Evolutionary conservation across 2,113 vertebrate genomes (phyloP).

Genomic region (Mesoclemmys tuberculata): DNA sequence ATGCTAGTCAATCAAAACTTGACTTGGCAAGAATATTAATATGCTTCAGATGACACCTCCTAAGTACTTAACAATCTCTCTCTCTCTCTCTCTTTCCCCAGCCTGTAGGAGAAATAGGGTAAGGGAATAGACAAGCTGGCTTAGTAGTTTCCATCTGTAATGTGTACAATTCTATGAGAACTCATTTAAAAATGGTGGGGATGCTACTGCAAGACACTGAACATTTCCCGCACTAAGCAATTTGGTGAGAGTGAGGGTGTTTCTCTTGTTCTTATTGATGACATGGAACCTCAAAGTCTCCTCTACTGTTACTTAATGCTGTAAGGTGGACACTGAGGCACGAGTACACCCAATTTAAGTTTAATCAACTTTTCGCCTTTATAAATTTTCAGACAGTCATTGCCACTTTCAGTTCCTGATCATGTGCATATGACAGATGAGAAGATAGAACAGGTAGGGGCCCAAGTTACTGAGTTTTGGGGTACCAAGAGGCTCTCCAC

Average conservation of each 20-base stretch:
- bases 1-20: background rate
- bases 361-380: background rate
- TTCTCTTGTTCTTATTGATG: background rate
- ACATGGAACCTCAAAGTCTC: background rate
- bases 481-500: background rate
- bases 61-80: background rate
- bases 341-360: background rate
- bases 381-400: background rate
- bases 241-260: background rate
- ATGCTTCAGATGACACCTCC: background rate
- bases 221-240: background rate
- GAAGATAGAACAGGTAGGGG: background rate
- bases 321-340: background rate
- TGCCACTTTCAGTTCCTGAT: background rate
- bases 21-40: background rate
- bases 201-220: background rate
- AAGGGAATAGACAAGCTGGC: background rate
- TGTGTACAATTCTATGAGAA: background rate
- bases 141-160: background rate
- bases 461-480: background rate
- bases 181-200: background rate
- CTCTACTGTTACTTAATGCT: background rate
- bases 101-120: background rate
- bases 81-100: background rate
- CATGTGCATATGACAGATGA: background rate